Percentiles rank a stretch among this genome's conserved stretches.
phyloP scores from a whole-genome alignment of 2,888 invertebrate genomes.

The Ceriagrion tenellum region DNA sequence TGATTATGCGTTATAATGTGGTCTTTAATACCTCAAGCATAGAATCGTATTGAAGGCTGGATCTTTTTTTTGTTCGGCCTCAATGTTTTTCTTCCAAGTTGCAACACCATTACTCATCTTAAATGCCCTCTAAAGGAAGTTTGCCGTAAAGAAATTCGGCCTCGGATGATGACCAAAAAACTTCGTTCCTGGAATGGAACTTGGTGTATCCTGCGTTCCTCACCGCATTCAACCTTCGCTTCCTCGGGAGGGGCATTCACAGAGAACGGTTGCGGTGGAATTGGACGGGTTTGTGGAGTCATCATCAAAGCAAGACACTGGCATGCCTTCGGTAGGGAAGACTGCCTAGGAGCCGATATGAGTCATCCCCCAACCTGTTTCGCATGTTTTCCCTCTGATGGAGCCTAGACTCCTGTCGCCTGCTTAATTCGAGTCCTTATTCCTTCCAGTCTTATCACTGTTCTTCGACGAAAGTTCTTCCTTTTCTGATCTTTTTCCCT shows the following conservation, averaged over 20 bases:
- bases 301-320: not conserved
- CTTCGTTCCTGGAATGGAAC: not conserved
- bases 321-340: not conserved
- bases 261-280: not conserved
- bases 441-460: not conserved
- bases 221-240: not conserved
- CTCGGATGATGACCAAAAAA: too few species aligned
- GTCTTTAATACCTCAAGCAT: too few species aligned
- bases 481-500: not conserved
- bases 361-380: not conserved
- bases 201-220: not conserved
- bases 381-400: not conserved
- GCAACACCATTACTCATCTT: too few species aligned
- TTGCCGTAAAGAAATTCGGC: too few species aligned
- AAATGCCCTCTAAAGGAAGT: too few species aligned
- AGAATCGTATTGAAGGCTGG: too few species aligned
- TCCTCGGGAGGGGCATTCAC: not conserved
- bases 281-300: not conserved
- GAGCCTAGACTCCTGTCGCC: conserved; percentile 22
- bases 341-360: not conserved
- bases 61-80: too few species aligned
- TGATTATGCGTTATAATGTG: too few species aligned
- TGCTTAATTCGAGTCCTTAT: not conserved
- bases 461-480: too few species aligned
- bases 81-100: too few species aligned